Conservation (phyloP, 2,797 vertebrate species). For the Zalophus californianus region DNA sequence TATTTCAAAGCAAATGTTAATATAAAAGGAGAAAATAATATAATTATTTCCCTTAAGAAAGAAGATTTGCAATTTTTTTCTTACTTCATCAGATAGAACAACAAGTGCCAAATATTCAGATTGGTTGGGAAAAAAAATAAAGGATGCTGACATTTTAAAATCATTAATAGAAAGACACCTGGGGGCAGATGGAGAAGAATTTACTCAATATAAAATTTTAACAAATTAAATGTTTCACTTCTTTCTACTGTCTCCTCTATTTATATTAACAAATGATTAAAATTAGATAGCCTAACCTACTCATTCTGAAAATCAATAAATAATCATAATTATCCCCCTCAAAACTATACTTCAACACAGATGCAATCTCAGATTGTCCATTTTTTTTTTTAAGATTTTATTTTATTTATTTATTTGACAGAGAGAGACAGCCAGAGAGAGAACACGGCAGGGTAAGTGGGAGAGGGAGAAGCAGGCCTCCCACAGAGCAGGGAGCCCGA, state of each 20-base stretch:
- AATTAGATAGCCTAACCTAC: background rate
- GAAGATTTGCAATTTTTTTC: conserved; percentile 73
- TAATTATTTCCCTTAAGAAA: conserved; percentile 77
- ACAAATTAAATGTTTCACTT: background rate
- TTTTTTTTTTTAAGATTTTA: too few species aligned
- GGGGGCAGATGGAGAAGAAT: background rate
- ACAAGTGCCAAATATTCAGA: conserved; percentile 39
- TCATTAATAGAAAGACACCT: conserved; percentile 14
- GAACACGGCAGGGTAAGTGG: too few species aligned
- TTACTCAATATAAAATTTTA: background rate
- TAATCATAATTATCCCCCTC: background rate
- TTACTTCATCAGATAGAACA: conserved; percentile 69
- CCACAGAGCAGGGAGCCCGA: too few species aligned
- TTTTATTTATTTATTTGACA: too few species aligned
- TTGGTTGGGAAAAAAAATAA: conserved; percentile 6
- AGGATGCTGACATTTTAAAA: conserved; percentile 27
- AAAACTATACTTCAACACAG: background rate
- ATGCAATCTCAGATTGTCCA: background rate
- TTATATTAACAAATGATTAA: conserved; percentile 30
- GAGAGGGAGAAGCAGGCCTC: too few species aligned
- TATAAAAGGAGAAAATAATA: conserved; percentile 79
- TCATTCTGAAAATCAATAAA: conserved; percentile 12
- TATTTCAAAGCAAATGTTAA: conserved; percentile 79
- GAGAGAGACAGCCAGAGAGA: too few species aligned
- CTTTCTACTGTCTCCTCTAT: background rate